Evolutionary conservation across 2,888 invertebrate species (phyloP).

Genomic region (Lasius platythorax): DNA sequence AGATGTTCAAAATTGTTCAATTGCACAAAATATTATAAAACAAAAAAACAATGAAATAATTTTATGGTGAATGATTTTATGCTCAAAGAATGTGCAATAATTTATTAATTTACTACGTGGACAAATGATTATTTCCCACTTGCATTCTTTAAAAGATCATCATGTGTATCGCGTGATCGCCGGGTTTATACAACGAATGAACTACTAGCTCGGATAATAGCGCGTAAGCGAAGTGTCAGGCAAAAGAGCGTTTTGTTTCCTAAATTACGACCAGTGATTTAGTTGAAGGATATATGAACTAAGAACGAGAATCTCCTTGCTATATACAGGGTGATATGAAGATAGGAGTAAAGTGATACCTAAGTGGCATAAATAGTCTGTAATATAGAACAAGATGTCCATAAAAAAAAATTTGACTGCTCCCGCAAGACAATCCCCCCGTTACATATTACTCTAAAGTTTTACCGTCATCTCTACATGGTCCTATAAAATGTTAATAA

Average conservation of each 20-base stretch:
- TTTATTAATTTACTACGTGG: neutral
- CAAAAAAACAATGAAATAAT: neutral
- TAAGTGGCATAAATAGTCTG: constrained; percentile 30
- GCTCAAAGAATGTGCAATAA: neutral
- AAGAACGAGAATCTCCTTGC: constrained; percentile 19
- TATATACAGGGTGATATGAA: constrained; percentile 16
- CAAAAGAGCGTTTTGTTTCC: constrained; percentile 49
- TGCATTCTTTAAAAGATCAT: neutral
- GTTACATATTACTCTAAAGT: neutral
- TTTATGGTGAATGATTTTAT: neutral
- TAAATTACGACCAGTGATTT: constrained; percentile 61
- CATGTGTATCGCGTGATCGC: neutral
- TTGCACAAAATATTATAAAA: neutral
- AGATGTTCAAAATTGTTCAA: neutral
- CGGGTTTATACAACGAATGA: constrained; percentile 16
- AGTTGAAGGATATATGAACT: constrained; percentile 53
- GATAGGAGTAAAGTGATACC: constrained; percentile 35
- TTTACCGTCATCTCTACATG: neutral
- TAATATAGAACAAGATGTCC: constrained; percentile 49
- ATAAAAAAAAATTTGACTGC: constrained; percentile 38
- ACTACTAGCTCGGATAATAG: constrained; percentile 17
- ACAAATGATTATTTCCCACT: neutral
- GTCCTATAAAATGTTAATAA: neutral
- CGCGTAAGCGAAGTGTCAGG: neutral
- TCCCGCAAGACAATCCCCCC: neutral